phyloP scores from a whole-genome alignment of 2,113 vertebrate species.

The Sceloporus undulatus region DNA sequence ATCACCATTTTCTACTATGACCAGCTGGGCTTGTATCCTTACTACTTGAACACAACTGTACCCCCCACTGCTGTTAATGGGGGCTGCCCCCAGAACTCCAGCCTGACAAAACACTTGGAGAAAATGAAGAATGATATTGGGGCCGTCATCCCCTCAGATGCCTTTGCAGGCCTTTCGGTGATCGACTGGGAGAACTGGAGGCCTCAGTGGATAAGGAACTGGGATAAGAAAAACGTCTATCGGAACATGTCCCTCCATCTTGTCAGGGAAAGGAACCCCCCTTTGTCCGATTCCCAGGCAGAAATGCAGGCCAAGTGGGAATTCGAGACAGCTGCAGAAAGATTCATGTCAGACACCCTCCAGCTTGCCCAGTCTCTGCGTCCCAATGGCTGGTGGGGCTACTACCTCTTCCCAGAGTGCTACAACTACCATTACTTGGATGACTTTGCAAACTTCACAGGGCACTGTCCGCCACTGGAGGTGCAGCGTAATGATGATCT shows the following conservation, averaged over 20 bases:
- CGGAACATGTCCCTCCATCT: conserved; percentile 73
- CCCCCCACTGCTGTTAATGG: conserved; percentile 59
- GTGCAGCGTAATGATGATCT: conserved; percentile 80
- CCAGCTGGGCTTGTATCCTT: conserved; percentile 83
- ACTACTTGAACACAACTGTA: conserved; percentile 67
- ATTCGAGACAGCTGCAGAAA: conserved; percentile 79
- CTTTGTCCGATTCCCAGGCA: conserved; percentile 65
- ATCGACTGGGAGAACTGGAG: conserved; percentile 90
- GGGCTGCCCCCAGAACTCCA: conserved; percentile 82
- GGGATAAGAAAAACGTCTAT: conserved; percentile 83
- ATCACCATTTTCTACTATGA: conserved; percentile 86
- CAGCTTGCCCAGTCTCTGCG: conserved; percentile 76
- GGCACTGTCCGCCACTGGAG: conserved; percentile 80
- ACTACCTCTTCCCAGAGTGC: conserved; percentile 88
- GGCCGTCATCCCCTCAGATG: conserved; percentile 75
- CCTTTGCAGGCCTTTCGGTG: conserved; percentile 81
- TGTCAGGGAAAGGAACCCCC: conserved; percentile 71
- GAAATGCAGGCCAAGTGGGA: conserved; percentile 75
- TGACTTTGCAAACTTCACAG: conserved; percentile 77
- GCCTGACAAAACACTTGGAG: conserved; percentile 74
- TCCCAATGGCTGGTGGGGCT: conserved; percentile 84
- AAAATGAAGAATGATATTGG: conserved; percentile 76
- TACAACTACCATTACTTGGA: conserved; percentile 86
- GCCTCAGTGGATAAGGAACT: conserved; percentile 86
- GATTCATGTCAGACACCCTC: conserved; percentile 82